These are phyloP conservation scores for Noctilio leporinus DNA, from an alignment of 2,113 vertebrate genomes.

Conservation along the genomic window DNA sequence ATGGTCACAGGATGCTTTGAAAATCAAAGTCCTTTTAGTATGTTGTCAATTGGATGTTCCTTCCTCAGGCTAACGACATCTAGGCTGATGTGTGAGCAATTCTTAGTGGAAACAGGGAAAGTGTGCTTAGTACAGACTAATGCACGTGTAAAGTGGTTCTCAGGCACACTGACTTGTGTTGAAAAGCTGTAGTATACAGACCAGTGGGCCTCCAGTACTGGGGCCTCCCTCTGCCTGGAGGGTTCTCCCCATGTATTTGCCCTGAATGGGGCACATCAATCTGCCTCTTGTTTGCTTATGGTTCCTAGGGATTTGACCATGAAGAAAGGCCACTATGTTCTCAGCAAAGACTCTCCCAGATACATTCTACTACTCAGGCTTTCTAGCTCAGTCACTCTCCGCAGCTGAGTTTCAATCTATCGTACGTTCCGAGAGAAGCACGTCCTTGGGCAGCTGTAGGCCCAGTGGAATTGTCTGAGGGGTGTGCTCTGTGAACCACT, in stretches of 20 bases:
- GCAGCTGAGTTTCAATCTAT: constrained; percentile 26
- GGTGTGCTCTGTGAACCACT: constrained; percentile 52
- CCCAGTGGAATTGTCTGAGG: constrained; percentile 57
- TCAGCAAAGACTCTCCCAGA: neutral
- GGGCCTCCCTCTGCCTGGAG: neutral
- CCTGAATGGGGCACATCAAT: neutral
- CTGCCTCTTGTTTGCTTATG: constrained; percentile 6
- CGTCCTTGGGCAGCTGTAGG: constrained; percentile 31
- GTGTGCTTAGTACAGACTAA: neutral
- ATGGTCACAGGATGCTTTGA: neutral
- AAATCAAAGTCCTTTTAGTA: neutral
- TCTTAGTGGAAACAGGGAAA: neutral
- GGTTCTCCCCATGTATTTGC: neutral
- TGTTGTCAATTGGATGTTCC: neutral
- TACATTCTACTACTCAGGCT: neutral
- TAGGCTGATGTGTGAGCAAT: neutral
- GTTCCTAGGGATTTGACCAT: constrained; percentile 32
- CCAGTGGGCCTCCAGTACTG: neutral
- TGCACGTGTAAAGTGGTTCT: neutral
- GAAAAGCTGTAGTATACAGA: neutral
- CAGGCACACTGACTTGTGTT: neutral
- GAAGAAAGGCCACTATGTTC: constrained; percentile 19
- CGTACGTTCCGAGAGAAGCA: neutral
- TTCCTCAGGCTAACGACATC: neutral
- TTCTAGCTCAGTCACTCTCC: neutral